Percentiles rank a stretch among this genome's conserved stretches.
Evolutionary conservation across 1,140 invertebrate genomes (phyloP).

Genomic region (Scylla paramamosain): DNA sequence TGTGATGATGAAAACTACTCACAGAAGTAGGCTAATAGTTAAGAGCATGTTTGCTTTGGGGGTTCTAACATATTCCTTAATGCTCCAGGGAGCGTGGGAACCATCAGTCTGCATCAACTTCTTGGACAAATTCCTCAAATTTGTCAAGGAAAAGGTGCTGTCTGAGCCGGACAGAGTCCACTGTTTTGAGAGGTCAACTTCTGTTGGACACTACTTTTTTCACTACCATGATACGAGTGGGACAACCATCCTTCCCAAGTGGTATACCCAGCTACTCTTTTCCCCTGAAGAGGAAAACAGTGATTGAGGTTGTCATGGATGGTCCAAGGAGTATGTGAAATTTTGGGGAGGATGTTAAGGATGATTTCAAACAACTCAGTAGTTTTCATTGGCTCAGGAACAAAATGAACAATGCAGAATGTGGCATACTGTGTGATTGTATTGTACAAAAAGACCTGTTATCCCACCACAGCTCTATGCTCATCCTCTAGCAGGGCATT

Average conservation of each 20-base stretch:
- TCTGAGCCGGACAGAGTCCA: background rate
- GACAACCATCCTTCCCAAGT: background rate
- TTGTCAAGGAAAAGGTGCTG: constrained; percentile 17
- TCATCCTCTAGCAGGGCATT: no score
- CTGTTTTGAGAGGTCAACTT: background rate
- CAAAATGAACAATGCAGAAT: no score
- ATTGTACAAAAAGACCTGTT: no score
- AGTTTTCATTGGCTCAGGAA: no score
- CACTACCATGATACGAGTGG: background rate
- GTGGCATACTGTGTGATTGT: no score
- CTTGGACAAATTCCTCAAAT: constrained; percentile 31
- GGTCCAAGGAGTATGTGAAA: background rate
- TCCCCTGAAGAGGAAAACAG: background rate
- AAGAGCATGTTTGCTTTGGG: no score
- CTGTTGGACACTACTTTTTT: background rate
- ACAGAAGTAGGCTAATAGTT: no score
- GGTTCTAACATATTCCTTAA: no score
- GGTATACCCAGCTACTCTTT: background rate
- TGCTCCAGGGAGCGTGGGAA: constrained; percentile 15
- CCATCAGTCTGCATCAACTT: constrained; percentile 26
- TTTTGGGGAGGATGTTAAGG: background rate
- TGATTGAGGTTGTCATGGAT: background rate
- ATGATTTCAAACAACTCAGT: no score
- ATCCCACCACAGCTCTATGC: no score
- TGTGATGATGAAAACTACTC: no score